phyloP scores from a whole-genome alignment of 2,113 vertebrate genomes.

The Limnothrissa miodon region DNA sequence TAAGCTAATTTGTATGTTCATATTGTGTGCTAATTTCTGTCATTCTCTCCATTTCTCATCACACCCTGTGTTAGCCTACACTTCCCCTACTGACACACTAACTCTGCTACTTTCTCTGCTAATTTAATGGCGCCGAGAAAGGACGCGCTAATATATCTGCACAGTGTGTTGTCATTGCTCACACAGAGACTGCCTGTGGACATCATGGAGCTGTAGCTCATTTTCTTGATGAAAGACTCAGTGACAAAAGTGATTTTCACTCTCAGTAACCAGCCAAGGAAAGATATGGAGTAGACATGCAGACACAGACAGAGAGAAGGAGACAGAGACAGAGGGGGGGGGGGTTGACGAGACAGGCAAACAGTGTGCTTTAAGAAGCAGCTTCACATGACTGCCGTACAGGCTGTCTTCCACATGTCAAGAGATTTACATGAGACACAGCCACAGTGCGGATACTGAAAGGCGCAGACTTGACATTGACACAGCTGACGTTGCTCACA shows the following conservation, averaged over 20 bases:
- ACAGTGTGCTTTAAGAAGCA: background rate
- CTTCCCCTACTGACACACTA: background rate
- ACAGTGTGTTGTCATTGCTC: slow-evolving; percentile 1
- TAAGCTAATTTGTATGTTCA: slow-evolving; percentile 1
- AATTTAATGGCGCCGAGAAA: background rate
- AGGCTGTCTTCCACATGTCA: background rate
- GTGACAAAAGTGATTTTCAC: background rate
- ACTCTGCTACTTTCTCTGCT: background rate
- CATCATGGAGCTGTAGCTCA: background rate
- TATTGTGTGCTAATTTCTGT: background rate
- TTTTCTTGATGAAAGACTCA: slow-evolving; percentile 3
- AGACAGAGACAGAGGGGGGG: background rate
- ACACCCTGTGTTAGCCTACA: background rate
- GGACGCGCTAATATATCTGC: background rate
- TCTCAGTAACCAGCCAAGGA: background rate
- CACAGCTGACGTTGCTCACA: background rate
- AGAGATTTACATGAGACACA: background rate
- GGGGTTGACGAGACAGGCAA: background rate
- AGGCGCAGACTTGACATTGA: background rate
- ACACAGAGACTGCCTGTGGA: background rate
- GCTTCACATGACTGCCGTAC: background rate
- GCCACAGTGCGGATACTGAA: background rate
- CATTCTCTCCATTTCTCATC: background rate
- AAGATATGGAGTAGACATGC: background rate
- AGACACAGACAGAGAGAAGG: background rate